A percentile compares a stretch with the other conserved stretches of the same genome.
Conservation (phyloP, 2,888 invertebrate genomes). For the Phalera bucephala region DNA sequence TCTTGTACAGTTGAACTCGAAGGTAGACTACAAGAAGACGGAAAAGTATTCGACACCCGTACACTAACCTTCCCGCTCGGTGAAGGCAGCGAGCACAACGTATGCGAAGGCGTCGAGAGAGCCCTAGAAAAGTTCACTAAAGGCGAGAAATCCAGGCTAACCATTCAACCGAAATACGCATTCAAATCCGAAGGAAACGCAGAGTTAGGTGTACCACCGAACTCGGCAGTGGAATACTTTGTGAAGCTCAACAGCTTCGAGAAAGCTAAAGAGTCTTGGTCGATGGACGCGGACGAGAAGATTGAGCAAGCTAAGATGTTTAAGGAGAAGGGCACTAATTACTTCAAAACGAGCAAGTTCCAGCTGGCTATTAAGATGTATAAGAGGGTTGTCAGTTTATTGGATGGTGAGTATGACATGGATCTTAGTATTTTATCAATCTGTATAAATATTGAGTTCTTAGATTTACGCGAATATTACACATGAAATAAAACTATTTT, state of each 20-base stretch:
- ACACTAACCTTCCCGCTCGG: constrained; percentile 93
- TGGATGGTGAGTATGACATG: constrained; percentile 70
- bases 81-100: constrained; percentile 89
- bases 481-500: too few species aligned
- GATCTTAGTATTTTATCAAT: too few species aligned
- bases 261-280: constrained; percentile 91
- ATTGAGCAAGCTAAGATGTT: constrained; percentile 90
- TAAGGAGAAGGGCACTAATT: constrained; percentile 96
- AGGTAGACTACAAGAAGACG: constrained; percentile 78
- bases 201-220: constrained; percentile 88
- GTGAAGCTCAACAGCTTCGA: constrained; percentile 93
- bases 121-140: constrained; percentile 91
- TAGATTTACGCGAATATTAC: too few species aligned
- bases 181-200: constrained; percentile 89
- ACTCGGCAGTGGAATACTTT: constrained; percentile 90
- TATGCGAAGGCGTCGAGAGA: constrained; percentile 92
- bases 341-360: constrained; percentile 92
- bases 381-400: constrained; percentile 86
- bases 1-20: constrained; percentile 86
- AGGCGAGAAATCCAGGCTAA: constrained; percentile 89
- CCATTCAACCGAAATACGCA: constrained; percentile 90
- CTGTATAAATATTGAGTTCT: too few species aligned
- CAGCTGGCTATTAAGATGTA: constrained; percentile 93
- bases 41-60: constrained; percentile 91
- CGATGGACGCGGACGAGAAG: constrained; percentile 90